Evolutionary conservation across 1,140 invertebrate genomes (phyloP).

Genomic region (Drosophila asahinai): DNA sequence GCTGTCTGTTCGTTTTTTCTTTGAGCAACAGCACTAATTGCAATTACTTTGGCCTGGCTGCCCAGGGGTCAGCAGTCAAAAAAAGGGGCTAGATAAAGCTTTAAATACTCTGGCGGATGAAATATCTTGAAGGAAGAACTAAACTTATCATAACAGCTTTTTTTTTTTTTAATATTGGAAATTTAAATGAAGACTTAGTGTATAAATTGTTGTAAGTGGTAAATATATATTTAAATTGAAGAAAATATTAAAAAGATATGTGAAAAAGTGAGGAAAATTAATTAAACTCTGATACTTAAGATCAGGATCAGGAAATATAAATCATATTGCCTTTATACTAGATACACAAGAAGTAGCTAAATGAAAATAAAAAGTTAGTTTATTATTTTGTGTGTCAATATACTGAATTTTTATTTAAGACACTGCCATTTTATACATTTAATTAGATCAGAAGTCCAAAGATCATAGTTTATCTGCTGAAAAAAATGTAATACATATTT

Average conservation of each 20-base stretch:
- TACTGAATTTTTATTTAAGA: not conserved
- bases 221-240: no score
- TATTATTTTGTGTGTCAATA: not conserved
- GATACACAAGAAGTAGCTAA: no score
- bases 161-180: no score
- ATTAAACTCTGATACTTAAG: no score
- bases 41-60: constrained; percentile 63
- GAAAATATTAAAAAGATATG: no score
- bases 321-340: no score
- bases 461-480: no score
- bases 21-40: constrained; percentile 62
- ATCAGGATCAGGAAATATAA: no score
- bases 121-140: not conserved
- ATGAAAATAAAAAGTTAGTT: not conserved
- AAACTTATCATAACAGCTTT: not conserved
- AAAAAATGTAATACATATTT: not conserved
- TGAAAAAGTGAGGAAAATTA: no score
- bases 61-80: constrained; percentile 1
- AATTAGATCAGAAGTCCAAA: no score
- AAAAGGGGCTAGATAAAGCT: not conserved
- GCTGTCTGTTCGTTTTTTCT: constrained; percentile 33
- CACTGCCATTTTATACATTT: not conserved
- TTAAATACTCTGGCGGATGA: constrained; percentile 8
- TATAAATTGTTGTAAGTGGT: no score
- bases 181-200: no score